These are phyloP conservation scores for Globodera rostochiensis DNA, from an alignment of 1,140 invertebrate species.

Conservation along the genomic window DNA sequence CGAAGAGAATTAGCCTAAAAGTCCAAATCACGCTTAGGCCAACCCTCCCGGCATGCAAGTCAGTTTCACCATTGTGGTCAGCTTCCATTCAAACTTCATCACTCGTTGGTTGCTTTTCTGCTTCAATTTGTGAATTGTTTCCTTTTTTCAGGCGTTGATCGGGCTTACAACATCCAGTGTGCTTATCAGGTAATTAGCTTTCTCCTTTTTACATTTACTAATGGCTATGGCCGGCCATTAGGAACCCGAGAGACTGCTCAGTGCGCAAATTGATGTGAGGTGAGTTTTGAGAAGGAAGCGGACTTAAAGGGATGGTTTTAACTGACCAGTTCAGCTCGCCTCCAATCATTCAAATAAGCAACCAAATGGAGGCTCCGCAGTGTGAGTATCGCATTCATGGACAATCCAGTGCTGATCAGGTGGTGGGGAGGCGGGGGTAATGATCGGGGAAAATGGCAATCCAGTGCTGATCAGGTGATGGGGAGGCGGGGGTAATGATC, in stretches of 20 bases:
- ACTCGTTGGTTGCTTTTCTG: constrained; percentile 16
- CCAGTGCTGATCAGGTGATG: not conserved
- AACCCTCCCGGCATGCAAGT: constrained; percentile 47
- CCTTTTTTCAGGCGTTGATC: constrained; percentile 38
- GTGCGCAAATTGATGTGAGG: constrained; percentile 48
- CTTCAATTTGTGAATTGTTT: not conserved
- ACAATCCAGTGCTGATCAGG: constrained; percentile 7
- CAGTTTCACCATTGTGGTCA: constrained; percentile 48
- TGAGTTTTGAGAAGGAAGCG: not conserved
- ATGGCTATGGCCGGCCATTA: not conserved
- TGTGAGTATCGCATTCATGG: constrained; percentile 40
- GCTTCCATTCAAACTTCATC: constrained; percentile 53
- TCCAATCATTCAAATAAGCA: constrained; percentile 34
- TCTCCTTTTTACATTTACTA: not conserved
- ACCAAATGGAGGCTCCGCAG: constrained; percentile 37
- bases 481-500: too few species aligned
- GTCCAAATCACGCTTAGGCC: constrained; percentile 25
- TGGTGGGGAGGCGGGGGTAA: not conserved
- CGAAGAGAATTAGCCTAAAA: not conserved
- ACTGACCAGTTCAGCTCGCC: constrained; percentile 29
- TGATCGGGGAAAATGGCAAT: not conserved
- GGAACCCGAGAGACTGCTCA: constrained; percentile 36
- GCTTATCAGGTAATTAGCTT: constrained; percentile 32
- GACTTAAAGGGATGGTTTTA: not conserved
- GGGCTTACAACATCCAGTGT: constrained; percentile 51